Percentiles rank a stretch among this genome's conserved stretches.
Conservation (phyloP, 53 echinoderm and acorn worm species). For the Mesocentrotus franciscanus region DNA sequence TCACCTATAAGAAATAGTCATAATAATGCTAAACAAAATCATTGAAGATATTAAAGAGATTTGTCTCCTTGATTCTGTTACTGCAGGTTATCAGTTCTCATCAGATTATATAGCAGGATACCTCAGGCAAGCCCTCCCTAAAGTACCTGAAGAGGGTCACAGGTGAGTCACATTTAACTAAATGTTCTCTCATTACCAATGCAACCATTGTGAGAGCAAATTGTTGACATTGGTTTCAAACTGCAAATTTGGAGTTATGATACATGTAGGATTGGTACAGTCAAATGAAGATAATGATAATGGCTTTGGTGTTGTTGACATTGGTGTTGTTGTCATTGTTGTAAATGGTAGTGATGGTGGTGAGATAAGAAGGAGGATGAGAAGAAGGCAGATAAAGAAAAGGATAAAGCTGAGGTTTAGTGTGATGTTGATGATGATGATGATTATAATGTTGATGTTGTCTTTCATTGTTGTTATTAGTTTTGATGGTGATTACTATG, state of each 20-base stretch:
- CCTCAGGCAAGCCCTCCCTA: constrained; percentile 80
- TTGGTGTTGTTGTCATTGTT: not conserved
- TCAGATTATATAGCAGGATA: constrained; percentile 83
- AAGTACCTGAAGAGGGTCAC: constrained; percentile 81
- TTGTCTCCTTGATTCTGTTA: not conserved
- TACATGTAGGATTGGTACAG: too few relatives aligned
- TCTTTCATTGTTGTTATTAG: not conserved
- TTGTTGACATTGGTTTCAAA: not conserved
- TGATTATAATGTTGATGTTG: not conserved
- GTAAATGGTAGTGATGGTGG: not conserved
- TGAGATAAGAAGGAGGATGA: not conserved
- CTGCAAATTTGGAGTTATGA: not conserved
- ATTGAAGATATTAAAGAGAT: not conserved
- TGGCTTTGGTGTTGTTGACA: not conserved
- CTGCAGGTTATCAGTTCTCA: constrained; percentile 77
- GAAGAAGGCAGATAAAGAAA: too few relatives aligned
- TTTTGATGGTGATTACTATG: not conserved
- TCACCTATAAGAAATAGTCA: not conserved
- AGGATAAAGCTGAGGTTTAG: too few relatives aligned
- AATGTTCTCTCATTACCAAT: not conserved
- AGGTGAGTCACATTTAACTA: constrained; percentile 65
- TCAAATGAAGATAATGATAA: not conserved
- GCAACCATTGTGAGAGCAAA: not conserved
- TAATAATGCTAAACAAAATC: not conserved
- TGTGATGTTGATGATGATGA: not conserved